Conservation (phyloP, 2,797 vertebrate species). For the Brotula barbata region DNA sequence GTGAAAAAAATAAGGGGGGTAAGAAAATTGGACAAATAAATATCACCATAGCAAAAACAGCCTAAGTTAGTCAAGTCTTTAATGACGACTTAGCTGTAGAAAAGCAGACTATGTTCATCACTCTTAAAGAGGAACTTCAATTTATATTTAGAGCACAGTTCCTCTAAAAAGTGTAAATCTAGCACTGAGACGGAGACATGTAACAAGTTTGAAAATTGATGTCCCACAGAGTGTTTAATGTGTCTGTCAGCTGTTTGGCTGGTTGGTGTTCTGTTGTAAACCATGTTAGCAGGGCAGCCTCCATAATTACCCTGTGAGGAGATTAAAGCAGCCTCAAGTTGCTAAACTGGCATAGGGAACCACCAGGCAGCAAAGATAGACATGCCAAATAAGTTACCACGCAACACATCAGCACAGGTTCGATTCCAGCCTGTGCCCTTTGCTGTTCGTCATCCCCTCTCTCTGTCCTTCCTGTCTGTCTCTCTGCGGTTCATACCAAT, state of each 20-base stretch:
- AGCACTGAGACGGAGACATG: constrained; percentile 4
- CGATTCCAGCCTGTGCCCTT: no score
- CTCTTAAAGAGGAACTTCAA: constrained; percentile 45
- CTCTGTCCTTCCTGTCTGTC: no score
- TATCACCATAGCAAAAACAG: background rate
- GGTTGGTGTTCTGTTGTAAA: constrained; percentile 4
- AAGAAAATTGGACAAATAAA: background rate
- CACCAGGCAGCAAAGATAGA: background rate
- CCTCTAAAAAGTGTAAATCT: constrained; percentile 39
- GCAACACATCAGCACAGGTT: no score
- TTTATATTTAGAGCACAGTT: constrained; percentile 38
- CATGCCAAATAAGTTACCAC: no score
- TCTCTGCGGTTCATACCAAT: no score
- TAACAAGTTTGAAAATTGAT: constrained; percentile 19
- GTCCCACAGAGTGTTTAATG: constrained; percentile 22
- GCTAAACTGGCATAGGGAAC: constrained; percentile 9
- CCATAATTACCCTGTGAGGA: constrained; percentile 51
- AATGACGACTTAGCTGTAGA: no score
- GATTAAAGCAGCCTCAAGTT: constrained; percentile 54
- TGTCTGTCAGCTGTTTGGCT: background rate
- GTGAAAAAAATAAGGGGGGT: background rate
- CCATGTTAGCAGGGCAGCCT: constrained; percentile 14
- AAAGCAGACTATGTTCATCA: no score
- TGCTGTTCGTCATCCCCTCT: no score
- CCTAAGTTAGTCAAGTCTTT: background rate